phyloP scores from a whole-genome alignment of 2,888 invertebrate species.

The Tholera decimalis region DNA sequence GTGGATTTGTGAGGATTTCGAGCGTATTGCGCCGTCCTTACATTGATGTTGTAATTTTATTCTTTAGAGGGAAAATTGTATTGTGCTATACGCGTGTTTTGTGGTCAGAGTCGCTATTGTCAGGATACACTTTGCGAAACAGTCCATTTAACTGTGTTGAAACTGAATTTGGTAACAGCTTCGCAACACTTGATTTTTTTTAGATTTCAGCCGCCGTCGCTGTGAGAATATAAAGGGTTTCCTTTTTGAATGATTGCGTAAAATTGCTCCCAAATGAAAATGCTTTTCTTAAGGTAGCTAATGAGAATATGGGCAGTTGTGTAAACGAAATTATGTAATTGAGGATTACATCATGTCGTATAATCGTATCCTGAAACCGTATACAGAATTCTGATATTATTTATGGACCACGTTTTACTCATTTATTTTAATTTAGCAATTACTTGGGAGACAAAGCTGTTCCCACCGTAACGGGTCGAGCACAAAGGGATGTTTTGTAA shows the following conservation, averaged over 20 bases:
- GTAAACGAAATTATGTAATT: neutral
- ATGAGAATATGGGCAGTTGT: neutral
- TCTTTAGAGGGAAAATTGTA: constrained; percentile 28
- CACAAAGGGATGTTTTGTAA: constrained; percentile 56
- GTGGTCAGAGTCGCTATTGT: neutral
- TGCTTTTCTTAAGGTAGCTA: neutral
- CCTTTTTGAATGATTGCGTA: neutral
- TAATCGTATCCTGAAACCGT: constrained; percentile 4
- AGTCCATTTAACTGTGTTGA: constrained; percentile 15
- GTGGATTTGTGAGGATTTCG: constrained; percentile 51
- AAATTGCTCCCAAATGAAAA: neutral
- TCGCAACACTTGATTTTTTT: constrained; percentile 8
- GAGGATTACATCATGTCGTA: neutral
- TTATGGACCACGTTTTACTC: constrained; percentile 19
- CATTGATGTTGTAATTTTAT: constrained; percentile 36
- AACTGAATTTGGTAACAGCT: constrained; percentile 1
- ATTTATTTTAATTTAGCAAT: constrained; percentile 46
- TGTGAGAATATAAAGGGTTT: neutral
- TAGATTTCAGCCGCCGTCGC: neutral
- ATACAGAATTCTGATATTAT: constrained; percentile 14
- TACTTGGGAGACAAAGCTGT: constrained; percentile 38
- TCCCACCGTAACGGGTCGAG: constrained; percentile 15
- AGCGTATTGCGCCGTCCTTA: constrained; percentile 32
- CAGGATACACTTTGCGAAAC: constrained; percentile 17
- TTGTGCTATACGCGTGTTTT: constrained; percentile 17